Evolutionary conservation across 2,113 vertebrate species (phyloP).

Genomic region (Willisornis vidua): DNA sequence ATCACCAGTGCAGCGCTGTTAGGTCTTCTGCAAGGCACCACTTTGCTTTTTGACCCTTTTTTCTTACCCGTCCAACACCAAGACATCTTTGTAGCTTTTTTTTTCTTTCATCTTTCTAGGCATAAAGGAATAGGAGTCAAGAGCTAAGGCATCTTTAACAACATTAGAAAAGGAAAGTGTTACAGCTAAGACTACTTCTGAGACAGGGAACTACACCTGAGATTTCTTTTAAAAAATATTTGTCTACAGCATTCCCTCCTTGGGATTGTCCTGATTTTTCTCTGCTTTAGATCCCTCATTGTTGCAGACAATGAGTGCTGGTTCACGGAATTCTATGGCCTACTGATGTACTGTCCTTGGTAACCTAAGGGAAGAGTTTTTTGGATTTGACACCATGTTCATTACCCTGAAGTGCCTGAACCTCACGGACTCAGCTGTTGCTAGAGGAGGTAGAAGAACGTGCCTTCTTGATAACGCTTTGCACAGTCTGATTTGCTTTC

Average conservation of each 20-base stretch:
- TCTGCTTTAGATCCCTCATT: not conserved
- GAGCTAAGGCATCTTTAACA: not conserved
- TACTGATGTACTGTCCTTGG: not conserved
- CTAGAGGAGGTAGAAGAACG: not conserved
- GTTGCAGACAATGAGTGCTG: not conserved
- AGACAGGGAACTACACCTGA: not conserved
- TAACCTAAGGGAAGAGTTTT: not conserved
- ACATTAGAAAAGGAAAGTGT: not conserved
- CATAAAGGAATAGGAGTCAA: not conserved
- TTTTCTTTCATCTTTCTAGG: not conserved
- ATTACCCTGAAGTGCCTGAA: not conserved
- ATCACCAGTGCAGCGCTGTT: not conserved
- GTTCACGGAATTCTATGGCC: not conserved
- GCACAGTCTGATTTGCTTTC: not conserved
- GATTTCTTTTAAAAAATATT: not conserved
- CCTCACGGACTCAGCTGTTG: accelerated
- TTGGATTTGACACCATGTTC: not conserved
- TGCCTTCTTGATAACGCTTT: not conserved
- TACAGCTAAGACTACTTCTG: not conserved
- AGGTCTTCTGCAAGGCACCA: not conserved
- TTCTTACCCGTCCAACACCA: not conserved
- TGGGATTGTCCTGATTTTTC: not conserved
- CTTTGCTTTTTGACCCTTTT: not conserved
- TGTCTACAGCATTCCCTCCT: not conserved
- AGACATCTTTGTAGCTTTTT: not conserved